Evolutionary conservation across 2,113 vertebrate genomes (phyloP).

Genomic region (Oncorhynchus keta): DNA sequence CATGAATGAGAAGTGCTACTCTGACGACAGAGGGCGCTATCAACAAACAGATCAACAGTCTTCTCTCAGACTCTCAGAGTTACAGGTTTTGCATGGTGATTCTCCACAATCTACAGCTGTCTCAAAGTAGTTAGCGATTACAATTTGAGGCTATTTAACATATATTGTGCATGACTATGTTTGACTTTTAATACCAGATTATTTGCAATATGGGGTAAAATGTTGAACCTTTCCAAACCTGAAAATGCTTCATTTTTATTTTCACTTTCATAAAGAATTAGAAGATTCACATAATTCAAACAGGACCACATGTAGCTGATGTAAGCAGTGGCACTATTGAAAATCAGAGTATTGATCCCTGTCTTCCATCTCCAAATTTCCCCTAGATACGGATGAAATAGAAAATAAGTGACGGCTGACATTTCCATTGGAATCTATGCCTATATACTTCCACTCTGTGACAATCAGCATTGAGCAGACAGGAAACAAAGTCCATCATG

Average conservation of each 20-base stretch:
- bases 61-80: not conserved
- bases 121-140: not conserved
- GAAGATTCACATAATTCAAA: not conserved
- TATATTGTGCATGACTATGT: not conserved
- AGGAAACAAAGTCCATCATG: not conserved
- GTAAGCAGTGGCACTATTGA: not conserved
- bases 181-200: not conserved
- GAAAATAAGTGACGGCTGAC: not conserved
- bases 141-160: not conserved
- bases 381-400: not conserved
- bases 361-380: not conserved
- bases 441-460: not conserved
- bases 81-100: not conserved
- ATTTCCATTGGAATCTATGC: not conserved
- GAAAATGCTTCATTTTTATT: too few species aligned
- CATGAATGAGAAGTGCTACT: not conserved
- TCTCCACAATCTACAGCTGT: not conserved
- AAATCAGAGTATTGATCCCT: not conserved
- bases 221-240: too few species aligned
- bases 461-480: not conserved
- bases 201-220: not conserved
- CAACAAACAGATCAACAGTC: constrained; percentile 14
- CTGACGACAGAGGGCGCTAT: constrained; percentile 69
- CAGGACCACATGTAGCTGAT: not conserved
- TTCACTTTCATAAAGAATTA: too few species aligned